Evolutionary conservation across 2,888 invertebrate species (phyloP).

Genomic region (Synergus laeviventris): DNA sequence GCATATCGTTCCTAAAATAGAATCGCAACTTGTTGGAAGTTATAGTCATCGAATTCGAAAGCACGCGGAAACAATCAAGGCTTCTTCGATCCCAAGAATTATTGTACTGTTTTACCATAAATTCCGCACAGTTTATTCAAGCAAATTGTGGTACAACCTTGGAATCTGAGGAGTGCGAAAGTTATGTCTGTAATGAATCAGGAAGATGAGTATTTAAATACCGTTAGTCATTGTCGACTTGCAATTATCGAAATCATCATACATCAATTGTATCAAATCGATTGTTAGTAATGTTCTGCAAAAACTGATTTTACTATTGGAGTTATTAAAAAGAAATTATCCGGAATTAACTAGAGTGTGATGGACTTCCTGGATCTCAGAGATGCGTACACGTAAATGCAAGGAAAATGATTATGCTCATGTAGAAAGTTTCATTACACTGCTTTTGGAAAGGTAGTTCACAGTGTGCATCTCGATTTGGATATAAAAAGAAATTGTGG

Average conservation of each 20-base stretch:
- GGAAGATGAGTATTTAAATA: slow-evolving; percentile 29
- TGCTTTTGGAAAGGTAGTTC: slow-evolving; percentile 2
- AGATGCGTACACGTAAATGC: slow-evolving; percentile 3
- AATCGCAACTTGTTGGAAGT: not conserved
- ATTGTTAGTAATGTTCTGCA: not conserved
- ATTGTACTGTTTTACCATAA: slow-evolving; percentile 17
- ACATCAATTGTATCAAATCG: slow-evolving; percentile 4
- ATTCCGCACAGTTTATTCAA: slow-evolving; percentile 10
- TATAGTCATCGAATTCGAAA: slow-evolving; percentile 17
- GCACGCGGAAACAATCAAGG: slow-evolving; percentile 5
- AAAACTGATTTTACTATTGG: not conserved
- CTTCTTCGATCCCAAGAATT: not conserved
- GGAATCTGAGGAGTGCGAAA: slow-evolving; percentile 29
- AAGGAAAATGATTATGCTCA: slow-evolving; percentile 2
- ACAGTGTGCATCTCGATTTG: not conserved
- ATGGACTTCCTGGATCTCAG: slow-evolving; percentile 3
- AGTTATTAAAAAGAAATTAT: slow-evolving; percentile 16
- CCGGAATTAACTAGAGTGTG: slow-evolving; percentile 12
- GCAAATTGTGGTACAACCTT: slow-evolving; percentile 22
- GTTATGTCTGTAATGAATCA: slow-evolving; percentile 17
- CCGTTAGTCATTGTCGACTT: slow-evolving; percentile 21
- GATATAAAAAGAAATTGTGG: not conserved
- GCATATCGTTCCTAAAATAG: not conserved
- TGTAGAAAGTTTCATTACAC: slow-evolving; percentile 12
- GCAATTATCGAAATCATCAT: slow-evolving; percentile 15